These are phyloP conservation scores for Ophioninae sp. DNA, from an alignment of 2,888 invertebrate genomes.

Conservation along the genomic window DNA sequence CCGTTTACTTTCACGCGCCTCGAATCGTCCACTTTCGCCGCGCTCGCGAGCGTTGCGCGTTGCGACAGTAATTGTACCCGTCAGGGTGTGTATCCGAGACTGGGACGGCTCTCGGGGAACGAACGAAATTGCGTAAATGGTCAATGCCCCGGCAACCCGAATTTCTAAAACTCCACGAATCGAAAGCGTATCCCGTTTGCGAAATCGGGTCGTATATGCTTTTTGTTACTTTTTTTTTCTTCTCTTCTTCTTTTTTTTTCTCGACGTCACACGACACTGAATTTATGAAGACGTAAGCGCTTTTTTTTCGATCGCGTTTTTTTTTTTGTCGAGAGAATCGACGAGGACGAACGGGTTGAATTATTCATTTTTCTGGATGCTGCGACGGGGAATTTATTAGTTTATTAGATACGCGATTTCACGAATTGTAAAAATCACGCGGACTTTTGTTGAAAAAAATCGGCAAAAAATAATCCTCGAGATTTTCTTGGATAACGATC, in stretches of 20 bases:
- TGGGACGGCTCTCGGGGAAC: slow-evolving; percentile 65
- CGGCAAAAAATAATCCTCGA: too few relatives aligned
- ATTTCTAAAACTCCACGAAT: slow-evolving; percentile 71
- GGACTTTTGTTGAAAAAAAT: too few relatives aligned
- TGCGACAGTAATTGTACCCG: slow-evolving; percentile 73
- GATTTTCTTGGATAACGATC: too few relatives aligned
- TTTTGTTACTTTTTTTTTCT: background rate
- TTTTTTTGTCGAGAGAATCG: too few relatives aligned
- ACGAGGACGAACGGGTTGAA: too few relatives aligned
- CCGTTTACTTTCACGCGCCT: slow-evolving; percentile 77
- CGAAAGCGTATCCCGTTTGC: slow-evolving; percentile 52
- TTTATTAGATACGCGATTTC: too few relatives aligned
- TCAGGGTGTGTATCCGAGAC: slow-evolving; percentile 1
- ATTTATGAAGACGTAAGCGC: too few relatives aligned
- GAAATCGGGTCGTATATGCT: slow-evolving; percentile 35
- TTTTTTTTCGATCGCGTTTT: too few relatives aligned
- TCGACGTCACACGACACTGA: too few relatives aligned
- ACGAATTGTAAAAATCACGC: too few relatives aligned
- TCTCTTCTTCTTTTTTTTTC: background rate
- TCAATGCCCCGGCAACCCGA: slow-evolving; percentile 77
- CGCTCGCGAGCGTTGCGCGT: slow-evolving; percentile 58
- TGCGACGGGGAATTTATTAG: too few relatives aligned
- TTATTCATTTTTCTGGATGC: too few relatives aligned
- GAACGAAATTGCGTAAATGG: slow-evolving; percentile 79
- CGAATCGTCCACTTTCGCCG: slow-evolving; percentile 77